Percentiles rank a stretch among this genome's conserved stretches.
Evolutionary conservation across 2,888 invertebrate species (phyloP).

Genomic region (Apamea sordens): DNA sequence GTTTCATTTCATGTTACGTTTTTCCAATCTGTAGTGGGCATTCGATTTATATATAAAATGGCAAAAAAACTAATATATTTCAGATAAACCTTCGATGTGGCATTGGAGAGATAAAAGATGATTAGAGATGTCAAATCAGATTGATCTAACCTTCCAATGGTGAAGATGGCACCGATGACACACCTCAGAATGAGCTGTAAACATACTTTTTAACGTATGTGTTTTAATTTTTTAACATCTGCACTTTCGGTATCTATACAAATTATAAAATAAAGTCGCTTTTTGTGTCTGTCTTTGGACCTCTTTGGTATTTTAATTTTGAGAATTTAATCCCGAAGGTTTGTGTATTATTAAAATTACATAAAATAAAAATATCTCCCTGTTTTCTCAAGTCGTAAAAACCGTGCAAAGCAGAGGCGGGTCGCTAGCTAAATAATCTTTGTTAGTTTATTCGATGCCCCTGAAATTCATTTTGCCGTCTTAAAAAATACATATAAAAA

Average conservation of each 20-base stretch:
- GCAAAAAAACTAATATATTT: neutral
- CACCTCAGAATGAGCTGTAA: neutral
- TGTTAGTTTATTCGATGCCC: neutral
- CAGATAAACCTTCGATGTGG: neutral
- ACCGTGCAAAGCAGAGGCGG: neutral
- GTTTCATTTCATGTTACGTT: neutral
- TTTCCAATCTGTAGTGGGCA: neutral
- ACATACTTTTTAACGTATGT: neutral
- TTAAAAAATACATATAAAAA: neutral
- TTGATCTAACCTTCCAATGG: neutral
- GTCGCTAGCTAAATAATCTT: neutral
- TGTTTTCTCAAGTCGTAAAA: neutral
- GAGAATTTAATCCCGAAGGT: no score
- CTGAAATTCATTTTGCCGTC: no score
- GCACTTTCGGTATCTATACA: neutral
- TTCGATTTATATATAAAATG: neutral
- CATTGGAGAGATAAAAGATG: neutral
- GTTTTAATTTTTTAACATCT: neutral
- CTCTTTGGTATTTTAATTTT: neutral
- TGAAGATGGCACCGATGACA: neutral
- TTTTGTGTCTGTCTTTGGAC: neutral
- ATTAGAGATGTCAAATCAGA: neutral
- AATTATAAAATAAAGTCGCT: neutral
- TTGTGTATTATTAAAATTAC: no score
- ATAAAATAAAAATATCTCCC: neutral